Evolutionary conservation across 2,113 vertebrate species (phyloP).

Genomic region (Pangasianodon hypophthalmus): DNA sequence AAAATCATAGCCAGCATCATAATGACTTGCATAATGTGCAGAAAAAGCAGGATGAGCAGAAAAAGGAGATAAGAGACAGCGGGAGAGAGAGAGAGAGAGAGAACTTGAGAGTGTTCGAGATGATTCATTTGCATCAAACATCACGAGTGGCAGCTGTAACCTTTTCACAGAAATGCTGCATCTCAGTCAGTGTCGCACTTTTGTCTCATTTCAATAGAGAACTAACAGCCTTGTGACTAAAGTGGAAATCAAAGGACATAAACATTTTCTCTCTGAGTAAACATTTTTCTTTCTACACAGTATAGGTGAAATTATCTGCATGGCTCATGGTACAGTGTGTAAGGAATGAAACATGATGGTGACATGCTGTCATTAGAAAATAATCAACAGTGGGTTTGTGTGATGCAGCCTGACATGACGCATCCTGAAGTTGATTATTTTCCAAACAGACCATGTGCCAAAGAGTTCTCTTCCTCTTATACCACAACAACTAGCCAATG

Average conservation of each 20-base stretch:
- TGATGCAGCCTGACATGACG: background rate
- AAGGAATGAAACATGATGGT: background rate
- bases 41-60: background rate
- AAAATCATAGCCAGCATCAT: background rate
- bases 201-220: conserved; percentile 10
- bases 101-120: conserved; percentile 3
- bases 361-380: background rate
- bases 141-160: conserved; percentile 43
- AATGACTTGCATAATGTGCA: conserved; percentile 8
- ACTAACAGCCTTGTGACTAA: conserved; percentile 13
- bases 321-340: background rate
- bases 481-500: background rate
- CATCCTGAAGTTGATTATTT: background rate
- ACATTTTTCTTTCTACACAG: background rate
- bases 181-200: conserved; percentile 13
- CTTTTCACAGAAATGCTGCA: conserved; percentile 26
- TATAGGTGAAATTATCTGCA: background rate
- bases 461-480: background rate
- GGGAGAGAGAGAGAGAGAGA: background rate
- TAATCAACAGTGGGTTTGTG: background rate
- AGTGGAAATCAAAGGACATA: background rate
- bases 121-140: conserved; percentile 23
- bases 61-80: background rate
- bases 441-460: too few relatives aligned
- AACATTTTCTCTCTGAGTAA: background rate